Percentiles rank a stretch among this genome's conserved stretches.
phyloP scores from a whole-genome alignment of 2,888 invertebrate species.

The Parascotia fuliginaria region DNA sequence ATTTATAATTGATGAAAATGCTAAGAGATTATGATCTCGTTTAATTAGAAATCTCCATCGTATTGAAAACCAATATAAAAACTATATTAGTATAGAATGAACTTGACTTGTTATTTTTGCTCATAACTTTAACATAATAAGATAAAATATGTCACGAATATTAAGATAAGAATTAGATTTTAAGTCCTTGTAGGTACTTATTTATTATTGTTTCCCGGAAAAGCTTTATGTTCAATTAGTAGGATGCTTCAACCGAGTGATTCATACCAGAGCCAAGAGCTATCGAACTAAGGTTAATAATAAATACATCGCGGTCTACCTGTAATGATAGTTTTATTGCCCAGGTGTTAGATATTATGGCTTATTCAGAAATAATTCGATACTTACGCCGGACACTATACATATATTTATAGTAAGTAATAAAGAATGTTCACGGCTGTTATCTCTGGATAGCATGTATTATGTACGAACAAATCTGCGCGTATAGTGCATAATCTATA shows the following conservation, averaged over 20 bases:
- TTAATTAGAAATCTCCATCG: too few species aligned
- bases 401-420: background rate
- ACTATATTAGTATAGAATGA: too few species aligned
- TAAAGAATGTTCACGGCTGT: too few species aligned
- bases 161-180: background rate
- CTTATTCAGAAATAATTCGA: slow-evolving; percentile 17
- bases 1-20: too few species aligned
- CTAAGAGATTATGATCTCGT: too few species aligned
- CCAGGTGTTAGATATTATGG: slow-evolving; percentile 41
- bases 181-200: background rate
- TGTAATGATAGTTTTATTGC: slow-evolving; percentile 49
- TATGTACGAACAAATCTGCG: too few species aligned
- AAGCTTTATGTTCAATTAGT: slow-evolving; percentile 21
- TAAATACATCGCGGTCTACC: slow-evolving; percentile 36
- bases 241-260: slow-evolving; percentile 42
- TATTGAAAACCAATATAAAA: too few species aligned
- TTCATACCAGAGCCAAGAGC: slow-evolving; percentile 49
- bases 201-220: slow-evolving; percentile 1
- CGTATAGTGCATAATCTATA: too few species aligned
- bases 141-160: too few species aligned
- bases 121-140: too few species aligned
- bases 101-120: too few species aligned
- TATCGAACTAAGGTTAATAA: slow-evolving; percentile 42
- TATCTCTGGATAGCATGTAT: too few species aligned
- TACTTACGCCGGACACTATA: slow-evolving; percentile 6